Conservation (phyloP, 2,113 vertebrate genomes). For the Mystacornis crossleyi region DNA sequence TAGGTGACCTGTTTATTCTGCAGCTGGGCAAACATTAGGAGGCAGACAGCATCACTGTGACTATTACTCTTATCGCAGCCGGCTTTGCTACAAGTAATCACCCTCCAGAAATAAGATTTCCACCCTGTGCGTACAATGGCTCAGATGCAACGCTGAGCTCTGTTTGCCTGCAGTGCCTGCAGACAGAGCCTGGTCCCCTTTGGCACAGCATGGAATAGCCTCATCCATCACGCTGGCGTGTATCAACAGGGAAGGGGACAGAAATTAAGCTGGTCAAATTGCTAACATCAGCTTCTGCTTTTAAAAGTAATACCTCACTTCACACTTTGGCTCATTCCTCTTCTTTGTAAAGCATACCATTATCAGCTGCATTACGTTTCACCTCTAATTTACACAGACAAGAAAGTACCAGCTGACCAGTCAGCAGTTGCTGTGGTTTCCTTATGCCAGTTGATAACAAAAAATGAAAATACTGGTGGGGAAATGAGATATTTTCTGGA, state of each 20-base stretch:
- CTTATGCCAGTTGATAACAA: not conserved
- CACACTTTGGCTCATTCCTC: not conserved
- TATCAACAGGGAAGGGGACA: rapidly evolving
- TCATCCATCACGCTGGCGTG: rapidly evolving
- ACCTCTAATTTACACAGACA: not conserved
- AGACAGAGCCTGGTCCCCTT: not conserved
- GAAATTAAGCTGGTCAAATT: not conserved
- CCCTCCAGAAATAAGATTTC: not conserved
- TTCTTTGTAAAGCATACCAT: not conserved
- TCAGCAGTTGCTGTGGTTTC: not conserved
- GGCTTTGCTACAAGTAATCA: not conserved
- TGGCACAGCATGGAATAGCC: not conserved
- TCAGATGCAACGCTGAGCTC: not conserved
- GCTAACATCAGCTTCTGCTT: not conserved
- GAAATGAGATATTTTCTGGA: not conserved
- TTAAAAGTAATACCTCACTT: not conserved
- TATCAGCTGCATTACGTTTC: not conserved
- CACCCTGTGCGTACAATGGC: not conserved
- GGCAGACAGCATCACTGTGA: conserved; percentile 3
- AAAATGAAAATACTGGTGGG: not conserved
- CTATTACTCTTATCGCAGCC: not conserved
- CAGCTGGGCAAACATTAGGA: conserved; percentile 25
- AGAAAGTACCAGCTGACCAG: not conserved
- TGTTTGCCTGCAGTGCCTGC: not conserved
- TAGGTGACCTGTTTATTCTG: not conserved